phyloP scores from a whole-genome alignment of 2,113 vertebrate genomes.

The Aegypius monachus region DNA sequence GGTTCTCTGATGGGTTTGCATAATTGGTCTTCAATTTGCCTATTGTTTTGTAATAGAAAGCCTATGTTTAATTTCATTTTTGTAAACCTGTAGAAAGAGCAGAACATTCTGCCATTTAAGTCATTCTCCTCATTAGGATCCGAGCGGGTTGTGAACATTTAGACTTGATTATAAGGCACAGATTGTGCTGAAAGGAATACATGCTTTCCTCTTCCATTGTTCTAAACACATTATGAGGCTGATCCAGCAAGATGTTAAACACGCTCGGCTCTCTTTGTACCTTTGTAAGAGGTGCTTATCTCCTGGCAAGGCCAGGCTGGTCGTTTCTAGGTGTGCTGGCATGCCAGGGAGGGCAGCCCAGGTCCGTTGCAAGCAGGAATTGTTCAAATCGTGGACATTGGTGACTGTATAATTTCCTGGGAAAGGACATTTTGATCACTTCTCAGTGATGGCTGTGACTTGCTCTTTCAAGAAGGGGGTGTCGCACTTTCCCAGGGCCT shows the following conservation, averaged over 20 bases:
- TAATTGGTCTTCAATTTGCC: constrained; percentile 81
- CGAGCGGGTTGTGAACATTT: background rate
- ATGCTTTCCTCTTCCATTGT: background rate
- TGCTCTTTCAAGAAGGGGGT: background rate
- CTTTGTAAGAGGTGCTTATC: background rate
- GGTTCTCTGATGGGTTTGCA: constrained; percentile 74
- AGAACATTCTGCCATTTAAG: constrained; percentile 59
- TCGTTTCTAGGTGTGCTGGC: background rate
- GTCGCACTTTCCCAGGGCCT: background rate
- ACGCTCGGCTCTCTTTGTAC: background rate
- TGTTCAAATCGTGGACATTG: background rate
- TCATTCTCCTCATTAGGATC: constrained; percentile 56
- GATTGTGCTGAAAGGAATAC: constrained; percentile 24
- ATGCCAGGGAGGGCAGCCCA: background rate
- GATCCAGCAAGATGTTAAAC: constrained; percentile 28
- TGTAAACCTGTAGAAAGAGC: constrained; percentile 74
- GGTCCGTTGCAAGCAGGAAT: background rate
- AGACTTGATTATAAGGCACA: constrained; percentile 15
- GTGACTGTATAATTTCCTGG: background rate
- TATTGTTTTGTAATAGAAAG: constrained; percentile 78
- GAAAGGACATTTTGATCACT: background rate
- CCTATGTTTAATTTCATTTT: constrained; percentile 74
- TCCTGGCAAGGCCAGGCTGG: background rate
- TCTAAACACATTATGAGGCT: constrained; percentile 12
- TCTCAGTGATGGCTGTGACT: background rate